Conservation (phyloP, 64 coral and sea anemone species). For the Dendronephthya gigantea region DNA sequence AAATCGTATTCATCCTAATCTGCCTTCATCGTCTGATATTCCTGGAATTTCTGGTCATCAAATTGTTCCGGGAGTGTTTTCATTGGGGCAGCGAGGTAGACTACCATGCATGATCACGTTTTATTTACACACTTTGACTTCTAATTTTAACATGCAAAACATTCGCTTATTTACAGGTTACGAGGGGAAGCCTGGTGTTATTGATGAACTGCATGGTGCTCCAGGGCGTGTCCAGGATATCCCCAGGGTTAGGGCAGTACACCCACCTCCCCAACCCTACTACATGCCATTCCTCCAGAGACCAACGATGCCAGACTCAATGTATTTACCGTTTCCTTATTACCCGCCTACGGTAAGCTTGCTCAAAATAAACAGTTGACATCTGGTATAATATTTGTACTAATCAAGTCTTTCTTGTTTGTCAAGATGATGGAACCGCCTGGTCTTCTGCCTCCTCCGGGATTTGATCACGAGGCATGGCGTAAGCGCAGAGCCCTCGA, state of each 20-base stretch:
- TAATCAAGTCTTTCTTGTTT: background rate
- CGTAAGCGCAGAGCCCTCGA: background rate
- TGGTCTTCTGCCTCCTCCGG: background rate
- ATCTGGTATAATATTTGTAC: background rate
- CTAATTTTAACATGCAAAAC: no score
- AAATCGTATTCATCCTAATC: background rate
- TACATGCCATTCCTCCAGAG: slow-evolving; percentile 14
- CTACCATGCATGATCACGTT: no score
- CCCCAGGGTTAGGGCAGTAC: background rate
- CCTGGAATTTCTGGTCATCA: background rate
- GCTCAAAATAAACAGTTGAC: background rate
- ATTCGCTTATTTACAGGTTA: background rate
- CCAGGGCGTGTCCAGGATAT: background rate
- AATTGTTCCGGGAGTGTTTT: background rate
- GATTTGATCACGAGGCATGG: background rate
- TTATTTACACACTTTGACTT: no score
- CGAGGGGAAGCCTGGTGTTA: background rate
- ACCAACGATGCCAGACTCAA: background rate
- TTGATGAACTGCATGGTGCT: background rate
- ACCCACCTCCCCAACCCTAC: background rate
- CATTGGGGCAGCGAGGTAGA: background rate
- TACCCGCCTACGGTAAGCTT: background rate
- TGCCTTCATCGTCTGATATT: background rate
- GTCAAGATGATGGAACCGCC: background rate
- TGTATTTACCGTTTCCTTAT: background rate